Evolutionary conservation across 1,140 invertebrate species (phyloP), one percentile per base, ranked within the genome.

Genomic region (Cryptotermes secundus): DNA sequence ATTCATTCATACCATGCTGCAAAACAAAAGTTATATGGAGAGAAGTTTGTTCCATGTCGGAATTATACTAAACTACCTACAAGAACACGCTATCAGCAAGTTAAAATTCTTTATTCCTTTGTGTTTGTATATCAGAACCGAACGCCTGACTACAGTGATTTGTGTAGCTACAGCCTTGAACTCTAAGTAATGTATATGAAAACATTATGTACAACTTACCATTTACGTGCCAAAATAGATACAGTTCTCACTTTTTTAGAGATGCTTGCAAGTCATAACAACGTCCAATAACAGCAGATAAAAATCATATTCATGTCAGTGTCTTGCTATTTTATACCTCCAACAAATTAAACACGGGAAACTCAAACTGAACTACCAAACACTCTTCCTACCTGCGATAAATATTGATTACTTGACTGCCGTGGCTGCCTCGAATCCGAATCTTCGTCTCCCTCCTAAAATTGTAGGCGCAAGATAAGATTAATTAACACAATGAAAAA

Each of bases 401-500:
- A 93, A 89, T 91, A 93, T 86, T 93, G 92, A 83, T 90, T 90
- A 85, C 89, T 90, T 24, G 91, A 88, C 85, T 90, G 89, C 79
- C 89, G 89, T 80, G 90, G 84, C 87, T 86, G 91, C 86, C 92
- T 88, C 22, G 92, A 92, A 88, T 94, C 93, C 4, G 93, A 94
- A 86, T 94, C 93, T 72, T 72, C 59, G 35, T 92, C 92, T 83
- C 93, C 93, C 87, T 94, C 93, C 93, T 94, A 86, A 87, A 90
- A 87, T 65, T 83, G 24, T 80, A 34, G 80, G 80, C 26, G 34
- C 19, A 6, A 42, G 2, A 38, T 35, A 26, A 26, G 38, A 38
- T 36, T 36, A 81, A 34, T 36, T 19, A 19, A 53, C n/a, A 82
- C n/a, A 82, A 45, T 26, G 7, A 42, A 81, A 53, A 82, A 31